Base-by-base conservation (phyloP, 2,113 vertebrate species). In the Brachyistius frenatus region DNA sequence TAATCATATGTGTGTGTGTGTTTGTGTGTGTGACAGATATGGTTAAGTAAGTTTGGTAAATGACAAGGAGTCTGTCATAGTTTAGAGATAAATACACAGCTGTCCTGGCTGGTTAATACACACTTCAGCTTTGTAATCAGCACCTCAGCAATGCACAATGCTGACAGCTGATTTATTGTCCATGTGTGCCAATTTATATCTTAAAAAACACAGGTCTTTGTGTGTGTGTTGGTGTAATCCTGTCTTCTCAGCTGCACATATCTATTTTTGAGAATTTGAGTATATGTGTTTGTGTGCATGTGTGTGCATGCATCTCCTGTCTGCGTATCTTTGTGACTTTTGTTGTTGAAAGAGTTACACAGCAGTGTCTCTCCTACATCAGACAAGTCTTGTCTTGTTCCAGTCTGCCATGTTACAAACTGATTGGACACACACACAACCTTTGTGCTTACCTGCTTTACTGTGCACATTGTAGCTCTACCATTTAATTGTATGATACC, bases 291-390 rank as follows among this genome's bases (percentile, higher is more conserved):
- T 80, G 75, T 72, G 70, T 78, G 61, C 30, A 5, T 86, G 89
- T 74, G 61, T 65, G 75, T 66, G 68, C 81, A 76, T 67, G 64
- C 69, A 67, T 66, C 61, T 86, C 66, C 64, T 39, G 82, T 77
- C 62, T 68, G 66, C 73, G 53, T 77, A 57, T 86, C 62, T 82
- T 80, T 85, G 69, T 91, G 83, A 85, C 73, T 80, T 78, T 80
- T 81, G 65, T 66, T 78, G 86, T 77, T 92, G 87, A 90, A 67
- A 90, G 86, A 91, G 86, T 91, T 91, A 91, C 86, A 86, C 73
- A 76, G 78, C 72, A 46, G 72, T 69, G 74, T 86, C 80, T 91
- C 85, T 83, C 76, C 83, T 66, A 46, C 35, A 80, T 80, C 23
- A 4, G 67, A 88, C 86, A 57, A 67, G 92, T 88, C 87, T 46